phyloP scores from a whole-genome alignment of 2,113 vertebrate genomes.

The Pontoporia blainvillei region DNA sequence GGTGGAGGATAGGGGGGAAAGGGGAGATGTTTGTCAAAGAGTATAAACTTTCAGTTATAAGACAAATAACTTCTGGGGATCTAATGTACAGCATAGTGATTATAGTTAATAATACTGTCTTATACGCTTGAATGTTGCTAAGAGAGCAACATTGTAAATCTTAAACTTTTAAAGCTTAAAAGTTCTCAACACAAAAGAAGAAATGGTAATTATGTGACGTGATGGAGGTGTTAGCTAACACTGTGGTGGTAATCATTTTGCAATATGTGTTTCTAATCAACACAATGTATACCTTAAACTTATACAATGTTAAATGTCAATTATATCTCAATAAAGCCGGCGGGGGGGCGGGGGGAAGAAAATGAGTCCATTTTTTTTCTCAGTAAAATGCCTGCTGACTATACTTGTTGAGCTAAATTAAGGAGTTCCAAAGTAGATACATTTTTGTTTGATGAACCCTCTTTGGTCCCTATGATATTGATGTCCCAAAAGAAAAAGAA shows the following conservation, averaged over 20 bases:
- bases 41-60: neutral
- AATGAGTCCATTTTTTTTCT: neutral
- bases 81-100: neutral
- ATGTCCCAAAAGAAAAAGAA: neutral
- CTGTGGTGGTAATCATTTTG: neutral
- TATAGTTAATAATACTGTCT: neutral
- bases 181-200: neutral
- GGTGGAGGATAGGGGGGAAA: too few relatives aligned
- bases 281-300: neutral
- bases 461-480: neutral
- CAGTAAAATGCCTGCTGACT: neutral
- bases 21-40: neutral
- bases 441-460: neutral
- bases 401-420: neutral
- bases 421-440: neutral
- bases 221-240: neutral
- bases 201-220: neutral
- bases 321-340: neutral
- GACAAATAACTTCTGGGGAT: neutral
- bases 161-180: neutral
- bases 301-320: neutral
- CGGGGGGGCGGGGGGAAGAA: accelerated
- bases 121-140: neutral
- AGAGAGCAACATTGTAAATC: neutral
- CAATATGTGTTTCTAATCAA: neutral